Percentiles rank a stretch among this genome's conserved stretches.
Conservation (phyloP, 2,113 vertebrate genomes). For the Brachirus orientalis region DNA sequence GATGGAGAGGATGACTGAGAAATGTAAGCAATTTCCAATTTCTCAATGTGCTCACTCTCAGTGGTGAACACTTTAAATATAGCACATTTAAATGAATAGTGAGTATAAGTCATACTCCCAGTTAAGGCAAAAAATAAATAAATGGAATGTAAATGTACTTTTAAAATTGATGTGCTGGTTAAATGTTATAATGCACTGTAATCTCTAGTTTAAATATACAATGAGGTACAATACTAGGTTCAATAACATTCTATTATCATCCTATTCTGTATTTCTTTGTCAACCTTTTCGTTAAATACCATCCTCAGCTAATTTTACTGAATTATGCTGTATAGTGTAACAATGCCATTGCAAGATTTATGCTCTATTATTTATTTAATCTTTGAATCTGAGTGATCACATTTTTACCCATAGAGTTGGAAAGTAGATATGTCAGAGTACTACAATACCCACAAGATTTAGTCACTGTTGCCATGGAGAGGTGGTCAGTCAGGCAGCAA, state of each 20-base stretch:
- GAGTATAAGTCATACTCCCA: slow-evolving; percentile 23
- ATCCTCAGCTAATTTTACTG: too few relatives aligned
- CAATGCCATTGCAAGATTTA: too few relatives aligned
- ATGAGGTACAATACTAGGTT: too few relatives aligned
- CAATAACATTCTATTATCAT: not conserved
- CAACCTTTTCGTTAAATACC: too few relatives aligned
- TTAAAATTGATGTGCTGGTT: slow-evolving; percentile 3
- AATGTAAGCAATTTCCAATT: slow-evolving; percentile 33
- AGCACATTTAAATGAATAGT: slow-evolving; percentile 21
- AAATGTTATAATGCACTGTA: slow-evolving; percentile 1
- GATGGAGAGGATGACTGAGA: slow-evolving; percentile 41
- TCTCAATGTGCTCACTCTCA: slow-evolving; percentile 6
- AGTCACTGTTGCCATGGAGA: not conserved
- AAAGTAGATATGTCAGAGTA: not conserved
- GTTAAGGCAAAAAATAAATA: slow-evolving; percentile 31
- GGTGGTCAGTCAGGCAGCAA: not conserved
- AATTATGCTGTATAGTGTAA: too few relatives aligned
- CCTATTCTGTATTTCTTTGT: not conserved
- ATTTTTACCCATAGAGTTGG: too few relatives aligned
- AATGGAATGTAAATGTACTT: slow-evolving; percentile 15
- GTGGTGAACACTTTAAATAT: slow-evolving; percentile 16
- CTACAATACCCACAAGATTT: not conserved
- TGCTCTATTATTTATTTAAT: too few relatives aligned
- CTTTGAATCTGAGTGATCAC: too few relatives aligned
- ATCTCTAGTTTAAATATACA: not conserved